Evolutionary conservation across 2,888 invertebrate genomes (phyloP).

Genomic region (Drosophila neoperkinsi): DNA sequence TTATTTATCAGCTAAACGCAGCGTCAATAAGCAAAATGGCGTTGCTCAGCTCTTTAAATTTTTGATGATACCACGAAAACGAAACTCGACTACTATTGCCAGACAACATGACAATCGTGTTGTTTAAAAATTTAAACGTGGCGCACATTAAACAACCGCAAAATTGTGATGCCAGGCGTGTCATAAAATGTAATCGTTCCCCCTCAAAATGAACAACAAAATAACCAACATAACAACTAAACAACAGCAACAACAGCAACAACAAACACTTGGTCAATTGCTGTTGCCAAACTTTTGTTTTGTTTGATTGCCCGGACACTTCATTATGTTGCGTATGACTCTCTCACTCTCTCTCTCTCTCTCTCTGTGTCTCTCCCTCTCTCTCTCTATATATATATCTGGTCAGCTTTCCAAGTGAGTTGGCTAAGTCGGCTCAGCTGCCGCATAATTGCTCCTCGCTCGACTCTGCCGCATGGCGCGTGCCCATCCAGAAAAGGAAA

Average conservation of each 20-base stretch:
- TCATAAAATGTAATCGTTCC: slow-evolving; percentile 62
- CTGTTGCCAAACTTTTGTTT: slow-evolving; percentile 43
- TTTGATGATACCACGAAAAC: slow-evolving; percentile 64
- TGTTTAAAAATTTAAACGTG: slow-evolving; percentile 56
- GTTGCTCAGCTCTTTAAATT: slow-evolving; percentile 66
- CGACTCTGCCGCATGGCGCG: slow-evolving; percentile 58
- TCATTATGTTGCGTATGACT: slow-evolving; percentile 40
- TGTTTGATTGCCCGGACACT: slow-evolving; percentile 57
- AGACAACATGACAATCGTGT: slow-evolving; percentile 66
- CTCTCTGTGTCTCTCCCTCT: no score
- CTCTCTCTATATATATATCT: not conserved
- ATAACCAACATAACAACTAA: slow-evolving; percentile 12
- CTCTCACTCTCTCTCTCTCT: not conserved
- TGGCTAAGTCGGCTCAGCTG: slow-evolving; percentile 77
- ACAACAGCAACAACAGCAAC: slow-evolving; percentile 20
- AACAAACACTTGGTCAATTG: slow-evolving; percentile 48
- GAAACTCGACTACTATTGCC: slow-evolving; percentile 13
- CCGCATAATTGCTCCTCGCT: slow-evolving; percentile 45
- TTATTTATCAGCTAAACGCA: slow-evolving; percentile 82
- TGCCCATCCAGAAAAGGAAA: slow-evolving; percentile 30
- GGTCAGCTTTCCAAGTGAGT: slow-evolving; percentile 75
- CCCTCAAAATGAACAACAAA: not conserved
- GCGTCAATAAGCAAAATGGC: slow-evolving; percentile 72
- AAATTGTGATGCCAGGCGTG: slow-evolving; percentile 59
- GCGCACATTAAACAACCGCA: slow-evolving; percentile 60